A percentile compares a stretch with the other conserved stretches of the same genome.
These are phyloP conservation scores for Rhabdophis nuchalis DNA, from an alignment of 2,797 vertebrate genomes.

Conservation along the genomic window DNA sequence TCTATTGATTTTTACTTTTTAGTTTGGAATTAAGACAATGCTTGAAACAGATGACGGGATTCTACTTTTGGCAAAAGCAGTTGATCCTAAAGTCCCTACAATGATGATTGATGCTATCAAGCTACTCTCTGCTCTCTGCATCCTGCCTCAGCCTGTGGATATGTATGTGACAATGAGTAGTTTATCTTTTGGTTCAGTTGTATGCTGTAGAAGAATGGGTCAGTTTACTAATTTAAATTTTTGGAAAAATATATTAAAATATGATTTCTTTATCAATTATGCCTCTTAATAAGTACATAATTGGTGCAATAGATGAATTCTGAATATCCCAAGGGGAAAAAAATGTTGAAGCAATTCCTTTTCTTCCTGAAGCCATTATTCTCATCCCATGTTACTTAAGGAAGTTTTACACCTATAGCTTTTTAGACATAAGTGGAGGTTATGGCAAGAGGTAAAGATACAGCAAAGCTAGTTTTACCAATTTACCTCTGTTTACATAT, in stretches of 20 bases:
- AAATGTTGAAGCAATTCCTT: not conserved
- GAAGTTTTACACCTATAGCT: not conserved
- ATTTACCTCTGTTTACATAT: not conserved
- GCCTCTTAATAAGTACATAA: not conserved
- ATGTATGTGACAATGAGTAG: slow-evolving; percentile 71
- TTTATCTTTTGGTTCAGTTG: slow-evolving; percentile 1
- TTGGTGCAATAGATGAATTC: not conserved
- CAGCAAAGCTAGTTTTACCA: not conserved
- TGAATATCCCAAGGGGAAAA: not conserved
- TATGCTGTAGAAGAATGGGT: not conserved
- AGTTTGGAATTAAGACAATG: slow-evolving; percentile 90
- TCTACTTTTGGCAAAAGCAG: slow-evolving; percentile 82
- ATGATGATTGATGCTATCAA: slow-evolving; percentile 92
- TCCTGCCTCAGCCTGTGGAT: slow-evolving; percentile 82
- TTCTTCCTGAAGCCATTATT: not conserved
- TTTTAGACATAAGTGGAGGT: not conserved
- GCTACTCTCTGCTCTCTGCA: slow-evolving; percentile 87
- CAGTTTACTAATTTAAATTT: not conserved
- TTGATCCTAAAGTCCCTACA: slow-evolving; percentile 79
- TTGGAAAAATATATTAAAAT: not conserved
- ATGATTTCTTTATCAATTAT: not conserved
- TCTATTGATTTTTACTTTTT: not conserved
- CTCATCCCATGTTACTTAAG: not conserved
- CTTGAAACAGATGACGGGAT: slow-evolving; percentile 82
- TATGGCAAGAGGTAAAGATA: not conserved